Percentiles rank a stretch among this genome's conserved stretches.
These are phyloP conservation scores for Melanerpes aurifrons DNA, from an alignment of 2,113 vertebrate species.

Conservation along the genomic window DNA sequence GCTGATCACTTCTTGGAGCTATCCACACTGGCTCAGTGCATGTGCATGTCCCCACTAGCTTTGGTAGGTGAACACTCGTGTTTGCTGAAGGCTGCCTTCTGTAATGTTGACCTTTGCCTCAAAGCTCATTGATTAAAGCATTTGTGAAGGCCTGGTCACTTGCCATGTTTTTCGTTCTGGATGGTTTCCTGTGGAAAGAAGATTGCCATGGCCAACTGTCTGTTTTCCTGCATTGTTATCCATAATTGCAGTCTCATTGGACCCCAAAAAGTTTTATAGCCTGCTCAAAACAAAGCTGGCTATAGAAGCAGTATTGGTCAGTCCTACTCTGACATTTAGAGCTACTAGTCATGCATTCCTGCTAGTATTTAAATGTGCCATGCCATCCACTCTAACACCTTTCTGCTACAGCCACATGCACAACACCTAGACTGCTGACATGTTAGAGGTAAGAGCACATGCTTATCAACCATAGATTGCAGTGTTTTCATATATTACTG, in stretches of 20 bases:
- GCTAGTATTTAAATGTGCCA: no score
- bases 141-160: background rate
- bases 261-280: background rate
- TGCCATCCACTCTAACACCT: background rate
- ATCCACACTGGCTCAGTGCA: rapidly evolving
- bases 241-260: no score
- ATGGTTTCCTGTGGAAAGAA: background rate
- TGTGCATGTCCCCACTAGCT: background rate
- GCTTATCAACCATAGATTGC: background rate
- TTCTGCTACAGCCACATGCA: background rate
- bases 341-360: background rate
- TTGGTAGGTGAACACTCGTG: background rate
- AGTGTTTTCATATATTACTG: rapidly evolving
- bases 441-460: background rate
- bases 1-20: background rate
- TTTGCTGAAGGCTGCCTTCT: background rate
- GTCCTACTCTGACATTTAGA: background rate
- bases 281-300: background rate
- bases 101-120: background rate
- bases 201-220: background rate
- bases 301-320: no score
- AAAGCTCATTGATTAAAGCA: background rate
- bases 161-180: background rate
- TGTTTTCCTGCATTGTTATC: background rate
- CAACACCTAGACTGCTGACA: rapidly evolving